phyloP scores from a whole-genome alignment of 35 echinoderm and acorn worm species.

The Heliocidaris tuberculata region DNA sequence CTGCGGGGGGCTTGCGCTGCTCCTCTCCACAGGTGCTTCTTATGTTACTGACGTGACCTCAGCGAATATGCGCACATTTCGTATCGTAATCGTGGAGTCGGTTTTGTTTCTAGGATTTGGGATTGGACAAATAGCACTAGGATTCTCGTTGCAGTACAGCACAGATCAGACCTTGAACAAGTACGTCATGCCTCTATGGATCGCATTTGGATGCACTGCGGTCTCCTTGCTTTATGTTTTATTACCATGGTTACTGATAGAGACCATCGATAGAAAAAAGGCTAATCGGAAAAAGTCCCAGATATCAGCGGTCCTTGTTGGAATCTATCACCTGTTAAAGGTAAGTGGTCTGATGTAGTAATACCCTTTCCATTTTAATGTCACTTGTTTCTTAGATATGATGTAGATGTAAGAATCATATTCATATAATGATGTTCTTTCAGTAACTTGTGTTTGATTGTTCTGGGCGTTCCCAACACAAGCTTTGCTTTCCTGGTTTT shows the following conservation, averaged over 20 bases:
- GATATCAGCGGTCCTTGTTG: not conserved
- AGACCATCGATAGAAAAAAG: not conserved
- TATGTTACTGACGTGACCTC: constrained; percentile 21
- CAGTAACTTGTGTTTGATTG: no score
- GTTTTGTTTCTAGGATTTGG: not conserved
- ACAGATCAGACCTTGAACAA: not conserved
- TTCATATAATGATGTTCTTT: no score
- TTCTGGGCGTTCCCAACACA: no score
- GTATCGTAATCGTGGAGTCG: not conserved
- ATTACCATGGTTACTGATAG: not conserved
- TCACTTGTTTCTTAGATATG: not conserved
- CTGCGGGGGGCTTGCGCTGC: constrained; percentile 7
- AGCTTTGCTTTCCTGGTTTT: no score
- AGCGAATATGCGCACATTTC: not conserved
- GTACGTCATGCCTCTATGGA: constrained; percentile 4
- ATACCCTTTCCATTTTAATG: no score
- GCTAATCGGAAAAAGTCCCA: not conserved
- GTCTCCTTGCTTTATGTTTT: not conserved
- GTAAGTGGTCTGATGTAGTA: not conserved
- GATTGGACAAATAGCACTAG: constrained; percentile 22
- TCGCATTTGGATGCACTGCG: not conserved
- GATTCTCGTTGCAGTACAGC: not conserved
- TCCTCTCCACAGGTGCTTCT: not conserved
- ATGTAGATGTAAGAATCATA: not conserved
- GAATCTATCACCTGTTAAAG: constrained; percentile 8